phyloP scores from a whole-genome alignment of 2,797 vertebrate genomes.

The Cossypha heuglini region DNA sequence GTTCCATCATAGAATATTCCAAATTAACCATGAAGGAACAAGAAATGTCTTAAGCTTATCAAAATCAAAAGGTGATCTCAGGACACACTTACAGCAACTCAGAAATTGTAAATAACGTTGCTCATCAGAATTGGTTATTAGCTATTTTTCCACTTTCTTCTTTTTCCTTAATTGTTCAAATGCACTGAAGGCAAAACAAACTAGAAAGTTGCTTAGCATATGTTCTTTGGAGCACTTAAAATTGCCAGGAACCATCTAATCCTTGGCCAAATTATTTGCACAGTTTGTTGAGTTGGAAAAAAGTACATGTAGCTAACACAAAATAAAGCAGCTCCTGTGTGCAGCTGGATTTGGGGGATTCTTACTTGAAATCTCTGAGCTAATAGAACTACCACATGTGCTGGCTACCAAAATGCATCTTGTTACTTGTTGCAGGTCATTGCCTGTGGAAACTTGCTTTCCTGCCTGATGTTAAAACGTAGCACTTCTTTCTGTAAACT shows the following conservation, averaged over 20 bases:
- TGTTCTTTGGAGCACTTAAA: conserved; percentile 42
- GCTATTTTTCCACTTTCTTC: not conserved
- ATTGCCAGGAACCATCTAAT: conserved; percentile 40
- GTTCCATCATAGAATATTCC: not conserved
- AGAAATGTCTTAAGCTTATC: not conserved
- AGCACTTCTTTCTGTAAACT: conserved; percentile 41
- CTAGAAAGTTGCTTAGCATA: conserved; percentile 25
- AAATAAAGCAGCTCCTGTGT: conserved; percentile 53
- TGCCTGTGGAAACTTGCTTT: conserved; percentile 56
- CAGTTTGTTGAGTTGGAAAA: conserved; percentile 48
- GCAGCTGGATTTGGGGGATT: conserved; percentile 30
- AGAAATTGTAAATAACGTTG: not conserved
- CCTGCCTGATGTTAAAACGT: conserved; percentile 33
- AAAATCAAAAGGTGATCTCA: not conserved
- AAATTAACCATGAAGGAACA: not conserved
- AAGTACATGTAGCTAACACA: conserved; percentile 36
- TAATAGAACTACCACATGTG: conserved; percentile 62
- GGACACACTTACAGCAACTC: not conserved
- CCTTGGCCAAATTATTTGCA: conserved; percentile 53
- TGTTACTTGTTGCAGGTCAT: conserved; percentile 24
- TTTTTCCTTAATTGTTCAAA: not conserved
- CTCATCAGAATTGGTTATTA: not conserved
- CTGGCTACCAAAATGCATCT: conserved; percentile 49
- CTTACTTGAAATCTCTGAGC: not conserved
- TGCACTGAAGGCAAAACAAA: conserved; percentile 9